phyloP scores from a whole-genome alignment of 1,140 invertebrate genomes.

The Ericerus pela region DNA sequence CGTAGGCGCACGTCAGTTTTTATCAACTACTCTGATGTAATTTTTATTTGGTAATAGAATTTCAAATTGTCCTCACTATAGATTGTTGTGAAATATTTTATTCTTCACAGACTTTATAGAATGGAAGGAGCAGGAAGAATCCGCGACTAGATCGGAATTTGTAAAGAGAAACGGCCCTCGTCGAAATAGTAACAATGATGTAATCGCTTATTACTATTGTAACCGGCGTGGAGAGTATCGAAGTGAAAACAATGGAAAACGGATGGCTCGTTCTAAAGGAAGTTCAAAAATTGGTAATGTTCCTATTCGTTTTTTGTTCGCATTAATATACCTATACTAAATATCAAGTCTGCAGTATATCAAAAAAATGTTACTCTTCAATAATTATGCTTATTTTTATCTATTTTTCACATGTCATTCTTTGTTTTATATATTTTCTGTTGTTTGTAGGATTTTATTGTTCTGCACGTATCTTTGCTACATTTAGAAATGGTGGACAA shows the following conservation, averaged over 20 bases:
- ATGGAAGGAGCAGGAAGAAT: slow-evolving; percentile 1
- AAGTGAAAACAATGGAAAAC: not conserved
- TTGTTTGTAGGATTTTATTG: not conserved
- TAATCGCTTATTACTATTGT: not conserved
- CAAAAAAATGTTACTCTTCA: no score
- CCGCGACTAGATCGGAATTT: not conserved
- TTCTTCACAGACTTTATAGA: not conserved
- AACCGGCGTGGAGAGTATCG: not conserved
- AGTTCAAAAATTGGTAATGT: slow-evolving; percentile 4
- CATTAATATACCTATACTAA: no score
- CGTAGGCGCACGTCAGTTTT: no score
- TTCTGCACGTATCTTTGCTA: not conserved
- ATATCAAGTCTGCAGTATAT: no score
- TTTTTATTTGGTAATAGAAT: not conserved
- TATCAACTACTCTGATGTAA: no score
- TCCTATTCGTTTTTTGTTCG: no score
- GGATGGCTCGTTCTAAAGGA: not conserved
- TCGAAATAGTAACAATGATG: no score
- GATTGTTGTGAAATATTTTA: no score
- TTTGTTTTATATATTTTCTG: no score
- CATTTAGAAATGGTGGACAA: not conserved
- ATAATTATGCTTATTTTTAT: no score
- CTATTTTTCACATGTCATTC: no score
- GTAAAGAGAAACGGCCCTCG: not conserved
- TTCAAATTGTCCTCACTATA: not conserved